These are phyloP conservation scores for Zygothrica quintamaculata DNA, from an alignment of 2,888 invertebrate species.

Conservation along the genomic window DNA sequence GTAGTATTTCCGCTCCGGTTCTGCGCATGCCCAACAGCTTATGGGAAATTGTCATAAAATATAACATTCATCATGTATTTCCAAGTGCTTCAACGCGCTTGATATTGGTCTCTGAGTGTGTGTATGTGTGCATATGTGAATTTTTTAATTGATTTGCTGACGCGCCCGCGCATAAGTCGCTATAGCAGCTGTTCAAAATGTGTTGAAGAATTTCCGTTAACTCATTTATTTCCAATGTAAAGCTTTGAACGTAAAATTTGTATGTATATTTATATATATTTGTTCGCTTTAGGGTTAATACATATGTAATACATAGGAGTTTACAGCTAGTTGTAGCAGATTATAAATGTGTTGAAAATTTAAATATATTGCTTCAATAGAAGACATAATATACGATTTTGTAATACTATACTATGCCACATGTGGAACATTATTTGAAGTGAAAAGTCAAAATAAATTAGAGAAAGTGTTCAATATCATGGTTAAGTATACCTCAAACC, in stretches of 20 bases:
- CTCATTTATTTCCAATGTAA: constrained; percentile 11
- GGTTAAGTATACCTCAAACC: too few species aligned
- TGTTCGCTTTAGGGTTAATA: background rate
- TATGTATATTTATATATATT: too few species aligned
- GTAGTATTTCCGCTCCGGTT: constrained; percentile 45
- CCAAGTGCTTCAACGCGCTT: too few species aligned
- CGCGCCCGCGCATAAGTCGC: constrained; percentile 25
- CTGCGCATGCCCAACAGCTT: constrained; percentile 68
- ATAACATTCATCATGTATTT: constrained; percentile 17
- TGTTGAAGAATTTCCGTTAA: constrained; percentile 40
- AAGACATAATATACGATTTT: too few species aligned
- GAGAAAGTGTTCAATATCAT: too few species aligned
- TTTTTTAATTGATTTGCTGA: constrained; percentile 61
- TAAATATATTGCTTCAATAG: background rate
- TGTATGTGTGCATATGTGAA: background rate
- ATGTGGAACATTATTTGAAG: too few species aligned
- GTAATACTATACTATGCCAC: too few species aligned
- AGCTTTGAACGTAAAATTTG: background rate
- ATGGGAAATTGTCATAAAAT: constrained; percentile 67
- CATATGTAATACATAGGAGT: background rate
- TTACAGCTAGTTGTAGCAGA: background rate
- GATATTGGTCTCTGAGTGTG: too few species aligned
- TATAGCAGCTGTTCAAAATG: constrained; percentile 65
- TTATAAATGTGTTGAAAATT: background rate
- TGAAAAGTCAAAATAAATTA: too few species aligned